Conservation (phyloP, 2,797 vertebrate species). For the Spatula versicolor region DNA sequence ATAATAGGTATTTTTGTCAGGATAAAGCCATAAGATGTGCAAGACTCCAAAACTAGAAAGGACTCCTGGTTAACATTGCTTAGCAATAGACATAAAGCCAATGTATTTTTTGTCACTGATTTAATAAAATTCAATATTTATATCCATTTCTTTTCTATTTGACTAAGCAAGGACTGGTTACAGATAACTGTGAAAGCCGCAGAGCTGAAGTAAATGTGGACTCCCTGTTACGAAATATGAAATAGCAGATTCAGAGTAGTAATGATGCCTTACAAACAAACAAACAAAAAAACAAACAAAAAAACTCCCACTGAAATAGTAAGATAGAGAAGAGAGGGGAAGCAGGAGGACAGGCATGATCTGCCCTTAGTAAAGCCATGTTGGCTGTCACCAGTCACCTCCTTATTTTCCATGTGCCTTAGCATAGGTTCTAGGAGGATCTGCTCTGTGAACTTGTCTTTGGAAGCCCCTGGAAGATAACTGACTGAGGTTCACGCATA, state of each 20-base stretch:
- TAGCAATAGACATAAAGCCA: background rate
- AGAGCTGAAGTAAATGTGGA: background rate
- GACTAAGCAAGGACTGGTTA: background rate
- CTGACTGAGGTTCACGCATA: background rate
- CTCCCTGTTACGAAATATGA: constrained; percentile 5
- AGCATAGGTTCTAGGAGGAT: too few relatives aligned
- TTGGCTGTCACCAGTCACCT: too few relatives aligned
- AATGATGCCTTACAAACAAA: background rate
- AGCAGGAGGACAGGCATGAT: background rate
- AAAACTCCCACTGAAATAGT: background rate
- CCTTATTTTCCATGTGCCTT: too few relatives aligned
- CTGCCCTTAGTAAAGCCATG: too few relatives aligned
- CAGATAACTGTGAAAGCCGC: background rate
- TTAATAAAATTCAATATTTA: background rate
- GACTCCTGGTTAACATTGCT: background rate
- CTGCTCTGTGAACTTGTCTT: background rate
- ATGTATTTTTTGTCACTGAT: background rate
- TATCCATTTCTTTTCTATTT: background rate
- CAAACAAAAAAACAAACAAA: background rate
- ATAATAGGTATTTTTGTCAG: background rate
- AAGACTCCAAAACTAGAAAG: background rate
- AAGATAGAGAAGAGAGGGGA: background rate
- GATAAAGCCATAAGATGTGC: background rate
- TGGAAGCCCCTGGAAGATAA: background rate
- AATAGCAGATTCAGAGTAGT: background rate